Evolutionary conservation across 2,888 invertebrate genomes (phyloP).

Genomic region (Mythimna loreyi): DNA sequence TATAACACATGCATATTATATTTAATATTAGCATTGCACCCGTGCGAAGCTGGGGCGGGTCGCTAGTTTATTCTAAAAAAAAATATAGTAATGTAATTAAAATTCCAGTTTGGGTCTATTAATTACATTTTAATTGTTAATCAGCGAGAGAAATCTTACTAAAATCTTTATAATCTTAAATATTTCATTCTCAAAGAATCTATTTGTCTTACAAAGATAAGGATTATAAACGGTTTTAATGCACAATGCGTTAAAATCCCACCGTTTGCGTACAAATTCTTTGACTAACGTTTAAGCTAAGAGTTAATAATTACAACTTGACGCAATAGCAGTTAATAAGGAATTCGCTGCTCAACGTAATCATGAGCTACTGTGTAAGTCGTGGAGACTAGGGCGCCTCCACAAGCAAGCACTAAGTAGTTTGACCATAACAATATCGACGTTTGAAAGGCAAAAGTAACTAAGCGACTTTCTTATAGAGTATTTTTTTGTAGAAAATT

Average conservation of each 20-base stretch:
- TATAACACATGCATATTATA: too few relatives aligned
- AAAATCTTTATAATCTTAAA: constrained; percentile 6
- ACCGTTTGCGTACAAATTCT: constrained; percentile 25
- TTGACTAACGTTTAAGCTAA: constrained; percentile 49
- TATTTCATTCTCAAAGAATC: constrained; percentile 11
- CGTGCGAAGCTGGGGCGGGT: too few relatives aligned
- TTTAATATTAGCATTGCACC: too few relatives aligned
- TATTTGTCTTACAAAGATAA: constrained; percentile 36
- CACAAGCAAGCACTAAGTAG: constrained; percentile 18
- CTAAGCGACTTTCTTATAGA: too few relatives aligned
- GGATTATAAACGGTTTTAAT: constrained; percentile 21
- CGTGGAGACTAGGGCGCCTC: constrained; percentile 20
- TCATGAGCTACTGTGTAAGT: constrained; percentile 39
- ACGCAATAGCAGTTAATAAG: constrained; percentile 59
- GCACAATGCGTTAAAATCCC: constrained; percentile 21
- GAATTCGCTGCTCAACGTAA: constrained; percentile 55
- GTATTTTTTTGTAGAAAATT: too few relatives aligned
- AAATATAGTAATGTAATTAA: constrained; percentile 20
- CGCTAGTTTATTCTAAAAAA: constrained; percentile 10
- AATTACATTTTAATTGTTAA: constrained; percentile 22
- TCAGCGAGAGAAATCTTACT: constrained; percentile 43
- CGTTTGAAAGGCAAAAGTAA: too few relatives aligned
- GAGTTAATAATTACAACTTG: constrained; percentile 31
- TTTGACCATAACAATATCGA: not conserved
- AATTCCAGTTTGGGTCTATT: not conserved